Conservation (phyloP, 2,113 vertebrate species). For the Gymnorhina tibicen region DNA sequence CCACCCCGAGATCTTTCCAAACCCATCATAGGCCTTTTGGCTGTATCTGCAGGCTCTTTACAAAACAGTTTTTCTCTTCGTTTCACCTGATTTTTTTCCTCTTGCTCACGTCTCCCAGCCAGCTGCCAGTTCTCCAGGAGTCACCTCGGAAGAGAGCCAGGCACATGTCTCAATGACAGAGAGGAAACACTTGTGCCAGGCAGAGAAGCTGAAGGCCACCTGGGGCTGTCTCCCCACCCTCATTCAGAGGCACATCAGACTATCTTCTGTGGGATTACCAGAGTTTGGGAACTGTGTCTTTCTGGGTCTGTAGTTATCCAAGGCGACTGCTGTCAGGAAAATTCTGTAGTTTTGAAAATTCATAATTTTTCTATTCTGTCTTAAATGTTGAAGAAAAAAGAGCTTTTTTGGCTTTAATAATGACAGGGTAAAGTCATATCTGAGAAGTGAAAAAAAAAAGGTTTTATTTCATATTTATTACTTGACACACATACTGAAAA, state of each 20-base stretch:
- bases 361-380: neutral
- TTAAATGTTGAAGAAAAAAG: neutral
- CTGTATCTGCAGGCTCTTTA: too few relatives aligned
- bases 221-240: rapidly evolving
- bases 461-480: neutral
- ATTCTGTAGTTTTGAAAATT: neutral
- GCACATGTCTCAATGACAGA: rapidly evolving
- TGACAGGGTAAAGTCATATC: neutral
- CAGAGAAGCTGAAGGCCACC: neutral
- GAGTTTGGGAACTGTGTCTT: neutral
- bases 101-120: neutral
- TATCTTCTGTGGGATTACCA: neutral
- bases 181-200: neutral
- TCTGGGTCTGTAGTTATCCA: neutral
- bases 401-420: neutral
- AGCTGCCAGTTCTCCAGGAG: neutral
- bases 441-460: neutral
- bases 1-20: rapidly evolving
- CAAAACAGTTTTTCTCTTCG: neutral
- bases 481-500: neutral
- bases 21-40: rapidly evolving
- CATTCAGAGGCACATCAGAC: neutral
- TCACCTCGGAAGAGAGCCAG: neutral
- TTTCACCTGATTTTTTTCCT: neutral
- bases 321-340: neutral